A percentile compares a stretch with the other conserved stretches of the same genome.
Evolutionary conservation across 2,797 vertebrate genomes (phyloP).

Genomic region (Enteromius anoplus): DNA sequence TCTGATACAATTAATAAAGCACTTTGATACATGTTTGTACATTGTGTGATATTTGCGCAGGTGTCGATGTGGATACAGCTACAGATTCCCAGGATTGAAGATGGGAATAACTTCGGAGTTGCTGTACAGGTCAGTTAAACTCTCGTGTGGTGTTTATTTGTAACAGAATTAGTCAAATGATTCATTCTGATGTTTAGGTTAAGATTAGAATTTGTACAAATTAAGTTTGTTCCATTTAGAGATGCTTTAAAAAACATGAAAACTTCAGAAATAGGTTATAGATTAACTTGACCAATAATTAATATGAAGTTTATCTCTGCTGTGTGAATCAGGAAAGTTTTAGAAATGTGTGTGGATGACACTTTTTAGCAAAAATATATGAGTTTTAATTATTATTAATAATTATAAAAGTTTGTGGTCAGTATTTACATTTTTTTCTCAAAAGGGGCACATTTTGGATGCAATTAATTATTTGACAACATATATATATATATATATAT

Average conservation of each 20-base stretch:
- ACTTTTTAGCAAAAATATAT: neutral
- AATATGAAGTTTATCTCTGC: neutral
- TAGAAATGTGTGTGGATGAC: neutral
- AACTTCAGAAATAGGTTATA: neutral
- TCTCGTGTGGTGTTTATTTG: neutral
- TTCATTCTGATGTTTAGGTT: neutral
- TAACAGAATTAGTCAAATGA: neutral
- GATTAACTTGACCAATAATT: neutral
- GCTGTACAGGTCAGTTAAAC: slow-evolving; percentile 84
- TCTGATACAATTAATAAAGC: neutral
- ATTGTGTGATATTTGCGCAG: slow-evolving; percentile 65
- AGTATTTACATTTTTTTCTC: neutral
- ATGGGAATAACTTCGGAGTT: slow-evolving; percentile 93
- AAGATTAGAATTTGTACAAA: neutral
- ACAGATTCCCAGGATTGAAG: slow-evolving; percentile 88
- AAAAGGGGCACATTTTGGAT: neutral
- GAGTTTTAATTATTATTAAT: no score
- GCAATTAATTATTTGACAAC: no score
- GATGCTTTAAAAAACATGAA: neutral
- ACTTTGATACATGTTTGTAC: neutral
- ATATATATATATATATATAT: no score
- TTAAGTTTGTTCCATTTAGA: no score
- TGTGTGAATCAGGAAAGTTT: neutral
- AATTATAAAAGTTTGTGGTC: neutral
- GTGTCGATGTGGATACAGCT: slow-evolving; percentile 91